Evolutionary conservation across 2,888 invertebrate species (phyloP).

Genomic region (Melinaea menophilus): DNA sequence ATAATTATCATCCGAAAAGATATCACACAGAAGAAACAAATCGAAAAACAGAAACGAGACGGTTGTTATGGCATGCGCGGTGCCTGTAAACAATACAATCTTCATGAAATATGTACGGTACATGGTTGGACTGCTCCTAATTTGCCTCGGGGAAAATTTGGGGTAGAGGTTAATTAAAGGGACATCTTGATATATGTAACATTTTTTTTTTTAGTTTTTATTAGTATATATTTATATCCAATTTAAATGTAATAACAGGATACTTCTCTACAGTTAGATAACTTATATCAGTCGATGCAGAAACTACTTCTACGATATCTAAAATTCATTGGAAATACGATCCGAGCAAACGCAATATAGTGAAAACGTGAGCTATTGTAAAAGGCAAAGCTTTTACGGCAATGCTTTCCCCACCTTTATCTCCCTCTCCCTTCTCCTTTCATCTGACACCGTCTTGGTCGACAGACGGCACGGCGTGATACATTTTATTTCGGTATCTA

Average conservation of each 20-base stretch:
- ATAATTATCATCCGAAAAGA: background rate
- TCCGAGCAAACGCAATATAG: conserved; percentile 58
- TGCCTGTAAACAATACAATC: conserved; percentile 31
- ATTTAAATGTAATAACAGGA: too few species aligned
- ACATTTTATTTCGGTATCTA: background rate
- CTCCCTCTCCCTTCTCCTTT: conserved; percentile 17
- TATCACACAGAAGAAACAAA: background rate
- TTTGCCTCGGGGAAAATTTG: conserved; percentile 13
- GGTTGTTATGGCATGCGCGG: conserved; percentile 35
- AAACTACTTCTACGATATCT: conserved; percentile 35
- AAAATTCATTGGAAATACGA: conserved; percentile 62
- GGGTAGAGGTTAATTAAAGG: conserved; percentile 11
- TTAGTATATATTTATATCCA: too few species aligned
- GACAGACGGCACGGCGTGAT: conserved; percentile 36
- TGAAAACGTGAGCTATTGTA: conserved; percentile 63
- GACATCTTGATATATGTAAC: background rate
- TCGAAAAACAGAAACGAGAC: conserved; percentile 20
- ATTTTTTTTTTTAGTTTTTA: too few species aligned
- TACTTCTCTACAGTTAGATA: too few species aligned
- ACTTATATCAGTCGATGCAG: too few species aligned
- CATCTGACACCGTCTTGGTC: conserved; percentile 19
- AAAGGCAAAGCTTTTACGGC: conserved; percentile 53
- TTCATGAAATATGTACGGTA: conserved; percentile 23
- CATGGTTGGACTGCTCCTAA: conserved; percentile 9
- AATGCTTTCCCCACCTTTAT: conserved; percentile 27